phyloP scores from a whole-genome alignment of 2,888 invertebrate genomes.

The Brachyopa scutellaris region DNA sequence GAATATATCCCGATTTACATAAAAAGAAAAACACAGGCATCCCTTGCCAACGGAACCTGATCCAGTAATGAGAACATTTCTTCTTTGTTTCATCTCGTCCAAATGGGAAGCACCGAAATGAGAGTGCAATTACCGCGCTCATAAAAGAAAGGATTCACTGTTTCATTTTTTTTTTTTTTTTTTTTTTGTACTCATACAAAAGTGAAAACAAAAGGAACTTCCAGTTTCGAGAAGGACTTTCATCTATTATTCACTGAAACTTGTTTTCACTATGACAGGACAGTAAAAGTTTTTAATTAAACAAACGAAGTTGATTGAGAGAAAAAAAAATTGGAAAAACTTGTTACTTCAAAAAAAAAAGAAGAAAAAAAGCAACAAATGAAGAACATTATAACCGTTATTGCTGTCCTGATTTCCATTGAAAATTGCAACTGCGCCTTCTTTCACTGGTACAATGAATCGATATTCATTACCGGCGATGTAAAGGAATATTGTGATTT shows the following conservation, averaged over 20 bases:
- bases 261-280: constrained; percentile 43
- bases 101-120: constrained; percentile 12
- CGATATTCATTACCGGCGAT: constrained; percentile 40
- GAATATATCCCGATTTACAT: constrained; percentile 17
- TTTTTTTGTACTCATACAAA: constrained; percentile 14
- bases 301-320: constrained; percentile 31
- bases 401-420: constrained; percentile 36
- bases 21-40: not conserved
- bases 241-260: constrained; percentile 56
- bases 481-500: constrained; percentile 53
- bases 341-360: not conserved
- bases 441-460: constrained; percentile 21
- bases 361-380: constrained; percentile 9
- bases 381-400: constrained; percentile 10
- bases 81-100: constrained; percentile 40
- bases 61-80: constrained; percentile 58
- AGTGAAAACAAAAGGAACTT: constrained; percentile 55
- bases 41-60: not conserved
- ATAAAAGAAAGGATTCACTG: constrained; percentile 3
- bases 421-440: constrained; percentile 12
- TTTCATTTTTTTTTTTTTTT: not conserved
- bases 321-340: no score
- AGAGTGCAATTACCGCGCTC: constrained; percentile 61
- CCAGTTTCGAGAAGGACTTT: constrained; percentile 36
- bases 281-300: constrained; percentile 38